A percentile compares a stretch with the other conserved stretches of the same genome.
Conservation (phyloP, 2,113 vertebrate genomes). For the Plecotus auritus region DNA sequence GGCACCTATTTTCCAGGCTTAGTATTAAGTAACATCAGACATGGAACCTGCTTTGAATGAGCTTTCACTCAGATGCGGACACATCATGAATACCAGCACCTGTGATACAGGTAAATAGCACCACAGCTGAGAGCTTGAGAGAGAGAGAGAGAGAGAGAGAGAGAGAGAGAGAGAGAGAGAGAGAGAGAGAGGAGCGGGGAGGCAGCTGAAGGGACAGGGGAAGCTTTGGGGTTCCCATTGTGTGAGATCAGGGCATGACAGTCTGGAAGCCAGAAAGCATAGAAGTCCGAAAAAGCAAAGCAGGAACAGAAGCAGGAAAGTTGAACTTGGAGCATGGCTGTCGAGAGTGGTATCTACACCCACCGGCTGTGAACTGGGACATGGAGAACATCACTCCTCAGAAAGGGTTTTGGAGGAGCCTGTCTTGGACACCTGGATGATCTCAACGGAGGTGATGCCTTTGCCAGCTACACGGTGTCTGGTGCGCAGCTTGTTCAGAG, state of each 20-base stretch:
- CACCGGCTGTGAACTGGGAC: neutral
- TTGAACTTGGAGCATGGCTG: neutral
- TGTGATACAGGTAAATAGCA: neutral
- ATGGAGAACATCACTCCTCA: slow-evolving; percentile 47
- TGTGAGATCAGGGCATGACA: neutral
- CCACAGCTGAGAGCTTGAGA: rapidly evolving
- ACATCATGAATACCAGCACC: neutral
- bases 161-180: neutral
- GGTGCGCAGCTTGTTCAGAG: slow-evolving; percentile 79
- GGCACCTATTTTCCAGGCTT: neutral
- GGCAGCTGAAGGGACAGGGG: neutral
- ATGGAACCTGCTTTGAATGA: neutral
- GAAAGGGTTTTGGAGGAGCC: slow-evolving; percentile 59
- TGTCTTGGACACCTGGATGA: slow-evolving; percentile 78
- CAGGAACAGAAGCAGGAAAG: neutral
- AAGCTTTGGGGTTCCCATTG: neutral
- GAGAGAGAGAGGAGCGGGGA: too few species aligned
- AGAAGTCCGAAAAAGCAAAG: neutral
- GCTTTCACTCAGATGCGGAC: neutral
- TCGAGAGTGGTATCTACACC: neutral
- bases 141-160: neutral
- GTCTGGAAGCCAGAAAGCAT: neutral
- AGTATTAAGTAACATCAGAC: neutral
- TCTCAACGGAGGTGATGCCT: slow-evolving; percentile 77
- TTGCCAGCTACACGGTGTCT: slow-evolving; percentile 73